A percentile compares a stretch with the other conserved stretches of the same genome.
Evolutionary conservation across 1,140 invertebrate species (phyloP).

Genomic region (Oncopodura yosiiana): DNA sequence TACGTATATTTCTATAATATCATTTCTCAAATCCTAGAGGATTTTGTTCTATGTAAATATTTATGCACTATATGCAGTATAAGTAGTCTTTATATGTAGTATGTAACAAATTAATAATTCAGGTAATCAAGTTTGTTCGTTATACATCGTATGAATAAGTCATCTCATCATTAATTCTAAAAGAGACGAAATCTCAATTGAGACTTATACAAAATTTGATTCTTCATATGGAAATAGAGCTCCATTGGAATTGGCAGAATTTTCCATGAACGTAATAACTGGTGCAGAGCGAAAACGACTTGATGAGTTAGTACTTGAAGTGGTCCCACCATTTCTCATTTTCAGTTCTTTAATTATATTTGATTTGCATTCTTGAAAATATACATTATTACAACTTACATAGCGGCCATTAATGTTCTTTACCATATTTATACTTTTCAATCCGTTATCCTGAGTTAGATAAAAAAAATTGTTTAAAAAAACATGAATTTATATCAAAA

Average conservation of each 20-base stretch:
- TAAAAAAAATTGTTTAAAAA: neutral
- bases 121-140: too few species aligned
- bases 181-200: too few species aligned
- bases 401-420: slow-evolving; percentile 12
- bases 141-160: too few species aligned
- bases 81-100: too few species aligned
- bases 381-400: slow-evolving; percentile 29
- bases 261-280: slow-evolving; percentile 27
- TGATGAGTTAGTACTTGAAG: neutral
- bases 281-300: slow-evolving; percentile 25
- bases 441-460: slow-evolving; percentile 7
- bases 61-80: too few species aligned
- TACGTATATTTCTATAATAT: too few species aligned
- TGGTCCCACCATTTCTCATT: slow-evolving; percentile 7
- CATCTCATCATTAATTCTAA: too few species aligned
- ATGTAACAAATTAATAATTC: too few species aligned
- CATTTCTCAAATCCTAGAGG: too few species aligned
- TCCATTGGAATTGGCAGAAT: neutral
- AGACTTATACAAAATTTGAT: slow-evolving; percentile 16
- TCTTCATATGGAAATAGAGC: slow-evolving; percentile 5
- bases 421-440: too few species aligned
- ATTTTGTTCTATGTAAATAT: too few species aligned
- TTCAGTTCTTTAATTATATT: slow-evolving; percentile 26
- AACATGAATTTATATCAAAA: neutral
- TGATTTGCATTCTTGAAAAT: slow-evolving; percentile 27